Percentiles rank a stretch among this genome's conserved stretches.
Evolutionary conservation across 2,797 vertebrate genomes (phyloP).

Genomic region (Amniataba percoides): DNA sequence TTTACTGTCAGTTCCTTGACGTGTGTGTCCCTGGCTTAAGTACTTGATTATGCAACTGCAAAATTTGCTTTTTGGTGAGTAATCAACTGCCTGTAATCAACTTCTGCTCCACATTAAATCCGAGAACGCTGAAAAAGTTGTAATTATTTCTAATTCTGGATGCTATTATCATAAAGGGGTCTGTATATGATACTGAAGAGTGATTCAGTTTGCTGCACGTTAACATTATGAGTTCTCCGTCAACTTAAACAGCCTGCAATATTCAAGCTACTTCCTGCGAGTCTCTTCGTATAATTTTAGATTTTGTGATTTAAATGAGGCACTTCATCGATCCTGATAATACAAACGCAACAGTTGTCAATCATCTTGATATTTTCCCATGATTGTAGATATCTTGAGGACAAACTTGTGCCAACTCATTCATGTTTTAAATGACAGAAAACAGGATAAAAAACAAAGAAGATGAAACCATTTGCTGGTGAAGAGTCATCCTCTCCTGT

Average conservation of each 20-base stretch:
- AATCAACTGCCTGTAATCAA: not conserved
- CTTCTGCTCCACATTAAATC: not conserved
- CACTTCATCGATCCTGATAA: not conserved
- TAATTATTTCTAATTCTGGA: not conserved
- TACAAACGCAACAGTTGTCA: not conserved
- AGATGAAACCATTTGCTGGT: not conserved
- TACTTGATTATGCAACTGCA: not conserved
- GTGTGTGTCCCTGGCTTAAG: not conserved
- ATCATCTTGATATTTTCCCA: not conserved
- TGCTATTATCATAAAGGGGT: not conserved
- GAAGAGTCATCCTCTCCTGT: not conserved
- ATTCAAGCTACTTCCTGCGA: not conserved
- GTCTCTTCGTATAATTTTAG: not conserved
- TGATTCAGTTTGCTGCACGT: not conserved
- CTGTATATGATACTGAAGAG: not conserved
- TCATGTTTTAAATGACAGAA: not conserved
- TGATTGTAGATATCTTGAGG: not conserved
- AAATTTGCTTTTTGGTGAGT: not conserved
- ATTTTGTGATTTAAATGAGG: not conserved
- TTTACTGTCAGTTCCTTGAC: not conserved
- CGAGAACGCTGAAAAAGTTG: not conserved
- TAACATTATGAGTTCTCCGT: not conserved
- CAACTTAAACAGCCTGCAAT: not conserved
- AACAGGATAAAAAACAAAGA: not conserved
- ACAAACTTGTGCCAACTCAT: not conserved